phyloP scores from a whole-genome alignment of 2,113 vertebrate species.

The Bubo scandiacus region DNA sequence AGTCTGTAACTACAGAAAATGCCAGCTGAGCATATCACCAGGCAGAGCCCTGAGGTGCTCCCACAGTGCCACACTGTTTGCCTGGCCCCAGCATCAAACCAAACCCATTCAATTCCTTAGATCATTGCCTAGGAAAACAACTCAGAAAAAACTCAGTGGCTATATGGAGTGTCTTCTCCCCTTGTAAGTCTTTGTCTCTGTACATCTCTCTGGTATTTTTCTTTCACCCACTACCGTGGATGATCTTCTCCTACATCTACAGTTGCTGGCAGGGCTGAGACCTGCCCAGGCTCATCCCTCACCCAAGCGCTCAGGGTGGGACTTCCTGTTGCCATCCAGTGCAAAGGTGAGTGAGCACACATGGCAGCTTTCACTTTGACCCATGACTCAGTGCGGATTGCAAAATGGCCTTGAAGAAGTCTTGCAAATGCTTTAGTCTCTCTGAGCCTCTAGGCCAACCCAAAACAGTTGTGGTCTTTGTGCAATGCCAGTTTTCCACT shows the following conservation, averaged over 20 bases:
- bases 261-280: not conserved
- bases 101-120: not conserved
- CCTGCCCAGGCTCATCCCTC: not conserved
- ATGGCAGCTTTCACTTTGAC: accelerated
- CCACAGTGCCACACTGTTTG: not conserved
- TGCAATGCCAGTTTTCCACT: not conserved
- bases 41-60: not conserved
- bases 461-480: not conserved
- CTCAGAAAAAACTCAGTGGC: accelerated
- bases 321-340: not conserved
- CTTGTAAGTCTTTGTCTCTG: not conserved
- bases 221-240: not conserved
- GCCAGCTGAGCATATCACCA: accelerated
- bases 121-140: not conserved
- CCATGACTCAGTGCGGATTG: not conserved
- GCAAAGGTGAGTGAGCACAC: not conserved
- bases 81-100: not conserved
- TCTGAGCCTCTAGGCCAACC: not conserved
- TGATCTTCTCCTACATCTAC: not conserved
- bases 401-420: not conserved
- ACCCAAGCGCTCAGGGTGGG: accelerated
- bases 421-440: not conserved
- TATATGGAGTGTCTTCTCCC: not conserved
- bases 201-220: not conserved
- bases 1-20: not conserved